phyloP scores from a whole-genome alignment of 2,888 invertebrate genomes.

The Iselma pallidipennis region DNA sequence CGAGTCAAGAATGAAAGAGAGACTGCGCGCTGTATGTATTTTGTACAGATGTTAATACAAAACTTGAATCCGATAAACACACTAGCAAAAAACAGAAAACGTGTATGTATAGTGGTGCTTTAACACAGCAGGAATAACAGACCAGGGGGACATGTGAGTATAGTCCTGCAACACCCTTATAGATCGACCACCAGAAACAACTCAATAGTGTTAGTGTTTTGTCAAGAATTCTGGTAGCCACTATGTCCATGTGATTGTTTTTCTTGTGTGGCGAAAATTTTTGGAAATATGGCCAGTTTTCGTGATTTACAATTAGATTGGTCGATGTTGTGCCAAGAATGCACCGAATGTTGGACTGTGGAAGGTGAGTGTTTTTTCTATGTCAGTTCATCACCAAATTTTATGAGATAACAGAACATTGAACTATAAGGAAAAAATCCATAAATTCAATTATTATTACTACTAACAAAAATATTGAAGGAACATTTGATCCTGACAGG shows the following conservation, averaged over 20 bases:
- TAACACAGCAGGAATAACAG: no score
- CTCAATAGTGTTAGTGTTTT: not conserved
- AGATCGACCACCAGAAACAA: not conserved
- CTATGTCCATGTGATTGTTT: not conserved
- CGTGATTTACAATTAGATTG: constrained; percentile 69
- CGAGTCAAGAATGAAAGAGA: constrained; percentile 21
- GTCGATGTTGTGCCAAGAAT: constrained; percentile 66
- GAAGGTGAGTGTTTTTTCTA: constrained; percentile 62
- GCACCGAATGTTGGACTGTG: constrained; percentile 65
- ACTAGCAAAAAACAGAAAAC: not conserved
- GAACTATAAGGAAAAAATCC: not conserved
- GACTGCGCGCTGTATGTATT: constrained; percentile 33
- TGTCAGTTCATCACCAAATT: no score
- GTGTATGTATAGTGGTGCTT: no score
- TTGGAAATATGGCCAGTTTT: constrained; percentile 63
- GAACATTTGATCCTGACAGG: not conserved
- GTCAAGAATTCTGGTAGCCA: not conserved
- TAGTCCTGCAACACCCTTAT: no score
- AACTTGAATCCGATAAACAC: not conserved
- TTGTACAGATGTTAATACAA: no score
- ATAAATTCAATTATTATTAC: no score
- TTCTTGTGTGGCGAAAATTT: constrained; percentile 7
- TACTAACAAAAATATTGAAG: no score
- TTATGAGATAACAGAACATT: not conserved
- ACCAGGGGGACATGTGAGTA: not conserved